These are phyloP conservation scores for Boloria selene DNA, from an alignment of 2,888 invertebrate species.

Conservation along the genomic window DNA sequence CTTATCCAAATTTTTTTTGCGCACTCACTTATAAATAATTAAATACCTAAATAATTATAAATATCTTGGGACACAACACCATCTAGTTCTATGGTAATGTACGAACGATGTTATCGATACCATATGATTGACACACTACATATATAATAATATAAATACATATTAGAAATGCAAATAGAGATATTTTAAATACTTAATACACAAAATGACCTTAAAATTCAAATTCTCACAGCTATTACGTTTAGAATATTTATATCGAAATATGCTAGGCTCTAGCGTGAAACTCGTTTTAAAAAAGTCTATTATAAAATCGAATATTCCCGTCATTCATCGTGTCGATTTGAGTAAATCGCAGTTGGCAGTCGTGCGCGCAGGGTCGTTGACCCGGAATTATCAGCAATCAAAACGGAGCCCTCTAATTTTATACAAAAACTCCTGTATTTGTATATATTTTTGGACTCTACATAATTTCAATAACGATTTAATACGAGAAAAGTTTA, in stretches of 20 bases:
- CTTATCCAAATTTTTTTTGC: too few relatives aligned
- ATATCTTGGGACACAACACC: too few relatives aligned
- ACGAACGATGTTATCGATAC: too few relatives aligned
- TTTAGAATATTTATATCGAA: neutral
- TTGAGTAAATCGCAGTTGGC: conserved; percentile 63
- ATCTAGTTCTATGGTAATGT: too few relatives aligned
- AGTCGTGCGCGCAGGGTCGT: conserved; percentile 72
- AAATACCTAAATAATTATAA: too few relatives aligned
- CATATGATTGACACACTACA: too few relatives aligned
- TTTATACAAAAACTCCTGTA: conserved; percentile 41
- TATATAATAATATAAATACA: too few relatives aligned
- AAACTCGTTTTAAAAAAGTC: conserved; percentile 23
- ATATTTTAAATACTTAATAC: too few relatives aligned
- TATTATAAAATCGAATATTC: conserved; percentile 47
- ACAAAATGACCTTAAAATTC: too few relatives aligned
- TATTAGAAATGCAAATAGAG: too few relatives aligned
- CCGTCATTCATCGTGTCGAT: conserved; percentile 57
- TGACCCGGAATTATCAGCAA: conserved; percentile 75
- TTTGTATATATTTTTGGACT: conserved; percentile 33
- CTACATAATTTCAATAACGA: neutral
- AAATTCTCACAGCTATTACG: too few relatives aligned
- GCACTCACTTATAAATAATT: too few relatives aligned
- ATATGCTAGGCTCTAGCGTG: conserved; percentile 1
- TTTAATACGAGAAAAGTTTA: neutral
- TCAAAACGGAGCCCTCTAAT: conserved; percentile 60